phyloP scores from a whole-genome alignment of 2,113 vertebrate genomes.

The Dicrurus megarhynchus region DNA sequence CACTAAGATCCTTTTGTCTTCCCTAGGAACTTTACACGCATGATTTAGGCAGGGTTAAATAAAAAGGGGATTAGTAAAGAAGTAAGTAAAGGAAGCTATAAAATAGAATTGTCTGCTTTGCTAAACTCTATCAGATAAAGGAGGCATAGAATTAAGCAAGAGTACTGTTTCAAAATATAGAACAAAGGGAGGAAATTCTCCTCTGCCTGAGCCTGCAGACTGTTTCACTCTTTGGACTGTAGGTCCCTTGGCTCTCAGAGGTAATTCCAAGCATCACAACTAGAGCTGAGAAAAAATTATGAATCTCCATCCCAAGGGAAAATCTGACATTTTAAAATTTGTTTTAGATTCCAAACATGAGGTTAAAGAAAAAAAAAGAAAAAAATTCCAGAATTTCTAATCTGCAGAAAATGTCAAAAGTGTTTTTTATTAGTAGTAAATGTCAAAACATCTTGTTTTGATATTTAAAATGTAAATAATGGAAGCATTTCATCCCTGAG shows the following conservation, averaged over 20 bases:
- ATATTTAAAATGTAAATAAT: constrained; percentile 44
- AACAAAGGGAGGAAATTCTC: constrained; percentile 5
- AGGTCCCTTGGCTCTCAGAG: neutral
- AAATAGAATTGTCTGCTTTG: neutral
- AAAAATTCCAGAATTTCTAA: neutral
- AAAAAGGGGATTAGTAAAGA: neutral
- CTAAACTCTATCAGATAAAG: constrained; percentile 7
- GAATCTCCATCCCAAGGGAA: neutral
- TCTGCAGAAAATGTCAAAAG: constrained; percentile 38
- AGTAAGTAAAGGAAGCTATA: neutral
- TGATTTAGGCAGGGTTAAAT: neutral
- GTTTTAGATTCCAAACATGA: constrained; percentile 36
- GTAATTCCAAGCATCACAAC: constrained; percentile 25
- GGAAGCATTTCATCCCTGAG: neutral
- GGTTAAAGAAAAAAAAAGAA: neutral
- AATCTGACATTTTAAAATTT: constrained; percentile 52
- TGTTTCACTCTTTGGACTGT: neutral
- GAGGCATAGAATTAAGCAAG: neutral
- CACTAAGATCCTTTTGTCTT: neutral
- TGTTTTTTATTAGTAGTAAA: constrained; percentile 40
- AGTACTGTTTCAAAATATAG: neutral
- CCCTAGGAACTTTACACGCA: neutral
- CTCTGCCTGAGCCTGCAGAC: neutral
- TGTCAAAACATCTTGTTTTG: constrained; percentile 42
- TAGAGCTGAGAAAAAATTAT: constrained; percentile 25